Percentiles rank a stretch among this genome's conserved stretches.
phyloP scores from a whole-genome alignment of 2,113 vertebrate genomes.

The Monopterus albus region DNA sequence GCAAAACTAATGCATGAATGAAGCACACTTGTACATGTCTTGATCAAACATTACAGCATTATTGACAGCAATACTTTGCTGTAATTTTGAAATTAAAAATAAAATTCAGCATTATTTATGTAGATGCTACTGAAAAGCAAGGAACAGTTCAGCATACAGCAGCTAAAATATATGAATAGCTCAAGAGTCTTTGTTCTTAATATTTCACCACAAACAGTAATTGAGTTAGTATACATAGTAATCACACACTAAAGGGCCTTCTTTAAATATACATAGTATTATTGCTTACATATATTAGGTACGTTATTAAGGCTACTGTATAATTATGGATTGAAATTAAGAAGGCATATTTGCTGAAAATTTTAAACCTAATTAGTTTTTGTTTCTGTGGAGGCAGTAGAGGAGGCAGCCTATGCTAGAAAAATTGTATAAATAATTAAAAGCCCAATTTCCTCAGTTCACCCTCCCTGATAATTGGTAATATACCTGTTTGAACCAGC shows the following conservation, averaged over 20 bases:
- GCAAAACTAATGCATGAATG: no score
- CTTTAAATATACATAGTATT: conserved; percentile 40
- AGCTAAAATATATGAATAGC: conserved; percentile 26
- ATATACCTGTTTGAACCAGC: conserved; percentile 35
- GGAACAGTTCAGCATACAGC: conserved; percentile 1
- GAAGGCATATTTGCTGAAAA: conserved; percentile 25
- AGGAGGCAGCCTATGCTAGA: conserved; percentile 24
- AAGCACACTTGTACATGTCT: no score
- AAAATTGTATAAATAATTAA: conserved; percentile 67
- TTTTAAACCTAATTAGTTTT: conserved; percentile 39
- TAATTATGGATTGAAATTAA: neutral
- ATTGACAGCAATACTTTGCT: no score
- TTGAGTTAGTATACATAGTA: conserved; percentile 1
- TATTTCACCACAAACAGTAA: conserved; percentile 18
- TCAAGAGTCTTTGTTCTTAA: conserved; percentile 1
- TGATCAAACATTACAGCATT: no score
- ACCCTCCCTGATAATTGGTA: conserved; percentile 28
- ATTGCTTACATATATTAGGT: neutral
- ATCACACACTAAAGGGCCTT: conserved; percentile 2
- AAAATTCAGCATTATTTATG: no score
- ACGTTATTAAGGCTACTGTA: neutral
- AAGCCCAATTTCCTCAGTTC: conserved; percentile 54
- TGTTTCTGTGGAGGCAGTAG: neutral
- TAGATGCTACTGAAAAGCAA: neutral
- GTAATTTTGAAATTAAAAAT: no score